Conservation (phyloP, 2,888 invertebrate species). For the Coronaproctus castanopsis region DNA sequence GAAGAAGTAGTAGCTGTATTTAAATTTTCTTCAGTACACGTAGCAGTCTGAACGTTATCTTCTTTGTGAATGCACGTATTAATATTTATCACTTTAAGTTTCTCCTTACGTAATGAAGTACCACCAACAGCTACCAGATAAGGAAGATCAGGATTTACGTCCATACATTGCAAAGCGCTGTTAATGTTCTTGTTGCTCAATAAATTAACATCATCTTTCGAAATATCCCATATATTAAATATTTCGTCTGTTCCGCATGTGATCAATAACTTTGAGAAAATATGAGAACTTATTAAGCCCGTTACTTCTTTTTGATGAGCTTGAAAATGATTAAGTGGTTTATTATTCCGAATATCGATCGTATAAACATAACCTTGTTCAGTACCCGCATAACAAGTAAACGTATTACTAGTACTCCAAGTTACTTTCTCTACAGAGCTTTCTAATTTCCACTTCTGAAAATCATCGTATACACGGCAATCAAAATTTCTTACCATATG, state of each 20-base stretch:
- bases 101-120: neutral
- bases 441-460: slow-evolving; percentile 47
- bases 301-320: slow-evolving; percentile 73
- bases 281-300: slow-evolving; percentile 44
- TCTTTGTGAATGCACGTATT: neutral
- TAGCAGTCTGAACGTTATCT: neutral
- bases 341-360: slow-evolving; percentile 32
- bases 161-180: slow-evolving; percentile 50
- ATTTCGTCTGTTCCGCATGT: slow-evolving; percentile 59
- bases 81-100: slow-evolving; percentile 5
- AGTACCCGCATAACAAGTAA: slow-evolving; percentile 44
- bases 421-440: slow-evolving; percentile 69
- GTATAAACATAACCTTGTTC: slow-evolving; percentile 34
- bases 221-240: slow-evolving; percentile 67
- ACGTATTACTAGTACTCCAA: slow-evolving; percentile 65
- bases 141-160: slow-evolving; percentile 59
- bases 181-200: slow-evolving; percentile 35
- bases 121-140: slow-evolving; percentile 66
- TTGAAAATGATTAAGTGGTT: slow-evolving; percentile 46
- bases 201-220: slow-evolving; percentile 22
- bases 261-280: slow-evolving; percentile 52
- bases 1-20: neutral
- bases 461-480: slow-evolving; percentile 39
- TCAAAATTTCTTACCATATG: slow-evolving; percentile 44
- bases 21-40: neutral